Evolutionary conservation across 2,888 invertebrate genomes (phyloP), one percentile per base, ranked within the genome.

Genomic region (Drosophila borealis): DNA sequence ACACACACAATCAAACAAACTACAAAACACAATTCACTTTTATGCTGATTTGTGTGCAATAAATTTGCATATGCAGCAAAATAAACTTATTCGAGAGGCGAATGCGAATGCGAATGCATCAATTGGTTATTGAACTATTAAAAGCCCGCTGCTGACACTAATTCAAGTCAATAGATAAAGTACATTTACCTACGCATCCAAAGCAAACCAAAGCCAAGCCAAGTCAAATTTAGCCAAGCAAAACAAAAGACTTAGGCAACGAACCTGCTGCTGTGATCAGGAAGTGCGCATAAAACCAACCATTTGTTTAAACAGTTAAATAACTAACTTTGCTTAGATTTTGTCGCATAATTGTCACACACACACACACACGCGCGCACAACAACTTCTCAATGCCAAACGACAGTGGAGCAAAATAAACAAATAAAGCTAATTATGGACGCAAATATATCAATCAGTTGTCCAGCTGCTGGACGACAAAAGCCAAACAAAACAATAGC

Each of bases 51-150:
- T 78, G 53, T 65, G 51, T 78, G 60, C 74, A 49, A 65, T 42
- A 61, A 63, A 79, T 75, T 80, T 66, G 66, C 70, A 75, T 67
- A 48, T 42, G 44, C 50, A 44, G 29, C 25, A 42, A 59, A 62
- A 70, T 19, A 57, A 46, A 61, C 60, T 51, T 62, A 54, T 66
- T 66, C 54, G 48, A 64, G 78, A 72, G 44, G 66, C 66, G 69
- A 86, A 74, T 60, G 80, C 84, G 59, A 80, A 60, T 34, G 67
- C 63, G 70, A 86, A 78, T 68, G 80, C 84, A 83, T 89, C 88
- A 89, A 78, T 70, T 84, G 83, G 83, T 89, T 89, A 83, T 84
- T 84, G 89, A 84, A 84, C 83, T 62, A 51, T 29, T 29, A 34
- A 44, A 11, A 33, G 29, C 29, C 11, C 19, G 19, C 50, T 10